Evolutionary conservation across 2,113 vertebrate genomes (phyloP), one percentile per base, ranked within the genome.

Genomic region (Cyanoderma ruficeps): DNA sequence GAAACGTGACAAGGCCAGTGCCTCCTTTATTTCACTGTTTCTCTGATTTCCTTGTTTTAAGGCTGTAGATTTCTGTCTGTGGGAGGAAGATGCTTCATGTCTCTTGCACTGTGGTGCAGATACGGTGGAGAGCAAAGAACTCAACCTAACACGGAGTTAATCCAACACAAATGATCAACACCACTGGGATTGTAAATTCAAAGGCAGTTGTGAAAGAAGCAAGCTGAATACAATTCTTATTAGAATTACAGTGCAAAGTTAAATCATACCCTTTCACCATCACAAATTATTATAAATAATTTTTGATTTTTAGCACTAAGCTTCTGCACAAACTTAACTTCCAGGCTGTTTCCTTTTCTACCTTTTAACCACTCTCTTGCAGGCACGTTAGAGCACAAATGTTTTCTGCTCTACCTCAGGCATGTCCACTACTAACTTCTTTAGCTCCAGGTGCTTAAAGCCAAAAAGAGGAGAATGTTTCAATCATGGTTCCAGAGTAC

Each of bases 401-500:
- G 7, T 77, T 83, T 93, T 90, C 79, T 88, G 75, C 79, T 80
- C 75, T 80, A 90, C 50, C 37, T 80, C 47, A 57, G 74, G 20
- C 15, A 76, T 1, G 20, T 56, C 72, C 47, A 44, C 52, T 47
- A 57, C 28, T 53, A 92, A 81, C 4, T 49, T 88, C 52, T 52
- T 86, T 15, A 77, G 23, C 35, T 77, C 55, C 30, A 31, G 5
- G 15, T 31, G 30, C 50, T 87, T 64, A 64, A 90, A 80, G n/a
- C 25, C 50, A 57, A n/a, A 69, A n/a, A 47, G 6, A 61, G 8
- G 49, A 24, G 46, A 81, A 8, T 8, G 42, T 28, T 88, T 94
- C 35, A 22, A 39, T 28, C 42, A 22, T 9, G 7, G 22, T 25
- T 84, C 70, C 83, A 67, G 59, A 94, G 83, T 83, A 98, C 99